These are phyloP conservation scores for Rhodophaea formosa DNA, from an alignment of 2,888 invertebrate genomes.

Conservation along the genomic window DNA sequence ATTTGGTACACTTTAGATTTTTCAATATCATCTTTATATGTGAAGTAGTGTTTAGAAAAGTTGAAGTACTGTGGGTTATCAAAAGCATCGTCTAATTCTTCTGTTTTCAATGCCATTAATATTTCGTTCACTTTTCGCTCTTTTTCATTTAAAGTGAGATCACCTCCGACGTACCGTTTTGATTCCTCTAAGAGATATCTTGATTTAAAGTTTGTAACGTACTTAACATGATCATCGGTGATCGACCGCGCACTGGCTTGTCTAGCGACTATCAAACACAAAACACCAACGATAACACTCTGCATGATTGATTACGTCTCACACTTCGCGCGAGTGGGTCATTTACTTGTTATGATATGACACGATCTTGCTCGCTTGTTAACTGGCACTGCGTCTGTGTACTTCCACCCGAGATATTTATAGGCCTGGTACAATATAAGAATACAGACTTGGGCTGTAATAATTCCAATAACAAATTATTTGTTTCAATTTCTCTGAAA, in stretches of 20 bases:
- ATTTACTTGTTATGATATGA: conserved; percentile 16
- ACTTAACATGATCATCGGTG: not conserved
- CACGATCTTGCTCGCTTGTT: conserved; percentile 15
- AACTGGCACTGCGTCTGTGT: conserved; percentile 5
- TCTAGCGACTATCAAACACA: conserved; percentile 33
- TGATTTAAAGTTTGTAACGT: not conserved
- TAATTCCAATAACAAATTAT: not conserved
- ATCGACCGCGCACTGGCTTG: conserved; percentile 34
- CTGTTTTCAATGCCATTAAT: conserved; percentile 79
- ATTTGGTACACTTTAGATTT: conserved; percentile 84
- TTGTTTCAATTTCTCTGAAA: conserved; percentile 6
- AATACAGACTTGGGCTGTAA: conserved; percentile 7
- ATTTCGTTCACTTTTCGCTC: conserved; percentile 79
- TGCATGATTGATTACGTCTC: conserved; percentile 33
- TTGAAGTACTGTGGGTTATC: conserved; percentile 76
- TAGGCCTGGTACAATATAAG: conserved; percentile 4
- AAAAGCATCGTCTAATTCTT: conserved; percentile 75
- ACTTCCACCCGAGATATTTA: conserved; percentile 5
- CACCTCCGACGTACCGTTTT: conserved; percentile 70
- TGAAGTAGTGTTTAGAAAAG: conserved; percentile 84
- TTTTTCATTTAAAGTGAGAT: conserved; percentile 60
- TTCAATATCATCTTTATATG: conserved; percentile 79
- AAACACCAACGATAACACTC: conserved; percentile 27
- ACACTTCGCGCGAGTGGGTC: conserved; percentile 19
- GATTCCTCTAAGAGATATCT: conserved; percentile 63